Evolutionary conservation across 2,888 invertebrate genomes (phyloP).

Genomic region (Ditylenchus weischeri): DNA sequence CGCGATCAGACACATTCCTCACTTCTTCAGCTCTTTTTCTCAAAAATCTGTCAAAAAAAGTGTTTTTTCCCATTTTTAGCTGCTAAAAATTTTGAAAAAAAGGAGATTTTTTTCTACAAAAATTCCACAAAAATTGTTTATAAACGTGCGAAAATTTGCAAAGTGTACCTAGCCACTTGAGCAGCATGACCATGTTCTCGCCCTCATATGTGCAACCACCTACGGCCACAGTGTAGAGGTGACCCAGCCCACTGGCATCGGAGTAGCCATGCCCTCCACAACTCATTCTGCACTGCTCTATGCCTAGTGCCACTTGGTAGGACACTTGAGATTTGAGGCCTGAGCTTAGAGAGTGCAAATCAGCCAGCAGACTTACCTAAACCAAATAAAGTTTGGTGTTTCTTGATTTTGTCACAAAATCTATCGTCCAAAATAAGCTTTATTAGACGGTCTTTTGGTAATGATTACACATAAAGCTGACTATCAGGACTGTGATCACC

Average conservation of each 20-base stretch:
- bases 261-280: conserved; percentile 92
- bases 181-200: conserved; percentile 85
- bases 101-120: too few relatives aligned
- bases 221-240: conserved; percentile 61
- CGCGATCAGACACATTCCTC: conserved; percentile 9
- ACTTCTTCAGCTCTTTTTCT: conserved; percentile 42
- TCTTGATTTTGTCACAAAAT: too few relatives aligned
- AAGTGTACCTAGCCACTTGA: conserved; percentile 65
- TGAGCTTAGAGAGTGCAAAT: conserved; percentile 86
- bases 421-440: too few relatives aligned
- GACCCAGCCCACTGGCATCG: conserved; percentile 69
- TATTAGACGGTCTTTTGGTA: too few relatives aligned
- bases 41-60: conserved; percentile 31
- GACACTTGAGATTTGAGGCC: conserved; percentile 85
- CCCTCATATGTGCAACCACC: conserved; percentile 60
- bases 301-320: conserved; percentile 64
- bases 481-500: too few relatives aligned
- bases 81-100: background rate
- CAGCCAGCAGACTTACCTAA: conserved; percentile 52
- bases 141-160: background rate
- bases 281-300: conserved; percentile 80
- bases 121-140: background rate
- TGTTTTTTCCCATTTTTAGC: background rate
- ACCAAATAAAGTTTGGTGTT: background rate
- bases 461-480: too few relatives aligned